Base-by-base conservation (phyloP, 1,140 invertebrate species). In the Cydia splendana region DNA sequence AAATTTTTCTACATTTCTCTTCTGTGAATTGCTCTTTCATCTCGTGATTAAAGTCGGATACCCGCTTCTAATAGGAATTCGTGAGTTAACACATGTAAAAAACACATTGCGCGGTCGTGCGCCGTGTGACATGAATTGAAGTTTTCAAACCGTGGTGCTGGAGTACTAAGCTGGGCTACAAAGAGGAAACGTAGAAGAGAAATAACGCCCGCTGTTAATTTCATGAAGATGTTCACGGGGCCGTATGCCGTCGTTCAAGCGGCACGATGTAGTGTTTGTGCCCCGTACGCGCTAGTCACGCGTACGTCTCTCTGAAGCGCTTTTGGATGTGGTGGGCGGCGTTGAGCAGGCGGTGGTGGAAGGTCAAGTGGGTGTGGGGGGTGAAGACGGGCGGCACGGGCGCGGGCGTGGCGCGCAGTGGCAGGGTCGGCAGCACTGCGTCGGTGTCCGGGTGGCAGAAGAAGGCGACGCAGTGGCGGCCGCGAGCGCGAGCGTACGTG, bases 371-470 rank as follows among this genome's bases (percentile, higher is more conserved):
- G 28, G 81, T 71, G 85, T 84, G 86, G 13, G 87, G 87, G 51
- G 86, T 85, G 84, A 82, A 87, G 75, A 84, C 24, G 74, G 90
- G 89, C 6, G 91, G 84, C 20, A 85, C 75, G 78, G 88, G 82
- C 12, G 81, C 78, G 57, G 93, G 83, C 4, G 91, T 87, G 74
- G 87, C 94, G 83, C 84, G 93, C 80, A 84, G 93, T 81, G 83
- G 95, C 80, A 96, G 94, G 80, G 96, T 94, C 67, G 94, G 93
- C 57, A 97, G 89, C 5, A 89, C 79, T 1, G 94, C 93, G 65
- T 94, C 91, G 78, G 94, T 90, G 88, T 96, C 95, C 1, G 97
- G 96, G 88, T 97, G 96, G 78, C 96, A 95, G 91, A 97, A 97
- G 92, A 96, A 96, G 1, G 95, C 96, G 51, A 97, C 94, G 45